phyloP scores from a whole-genome alignment of 2,113 vertebrate species.

The Cryptotis parvus region DNA sequence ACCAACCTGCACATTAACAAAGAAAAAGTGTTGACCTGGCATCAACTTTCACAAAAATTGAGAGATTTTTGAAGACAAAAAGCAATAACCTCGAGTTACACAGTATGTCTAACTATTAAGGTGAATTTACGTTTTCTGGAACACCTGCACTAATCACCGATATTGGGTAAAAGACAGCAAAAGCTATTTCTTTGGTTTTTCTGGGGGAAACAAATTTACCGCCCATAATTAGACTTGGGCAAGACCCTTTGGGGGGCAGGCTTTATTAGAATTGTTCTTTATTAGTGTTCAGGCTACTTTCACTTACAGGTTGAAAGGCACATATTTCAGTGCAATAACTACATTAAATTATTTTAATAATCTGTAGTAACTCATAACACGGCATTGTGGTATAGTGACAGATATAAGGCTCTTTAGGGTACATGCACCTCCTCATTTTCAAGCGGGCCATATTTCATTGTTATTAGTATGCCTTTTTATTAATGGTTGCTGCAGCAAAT shows the following conservation, averaged over 20 bases:
- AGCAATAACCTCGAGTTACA: slow-evolving; percentile 75
- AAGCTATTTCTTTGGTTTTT: slow-evolving; percentile 77
- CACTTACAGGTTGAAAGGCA: slow-evolving; percentile 56
- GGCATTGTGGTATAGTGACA: slow-evolving; percentile 66
- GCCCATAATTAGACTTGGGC: slow-evolving; percentile 82
- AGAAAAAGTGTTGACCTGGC: slow-evolving; percentile 8
- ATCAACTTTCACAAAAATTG: slow-evolving; percentile 58
- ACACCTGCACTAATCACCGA: slow-evolving; percentile 71
- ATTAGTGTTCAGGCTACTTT: slow-evolving; percentile 74
- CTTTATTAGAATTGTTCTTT: slow-evolving; percentile 72
- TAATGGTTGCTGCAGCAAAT: slow-evolving; percentile 76
- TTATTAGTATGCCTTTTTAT: slow-evolving; percentile 80
- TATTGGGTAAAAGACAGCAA: slow-evolving; percentile 57
- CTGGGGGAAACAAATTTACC: slow-evolving; percentile 82
- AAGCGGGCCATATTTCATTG: slow-evolving; percentile 81
- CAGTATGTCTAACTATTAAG: slow-evolving; percentile 62
- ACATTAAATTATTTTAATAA: slow-evolving; percentile 82
- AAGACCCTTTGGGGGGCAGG: slow-evolving; percentile 72
- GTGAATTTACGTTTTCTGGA: slow-evolving; percentile 68
- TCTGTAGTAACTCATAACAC: slow-evolving; percentile 72
- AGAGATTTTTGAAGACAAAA: slow-evolving; percentile 75
- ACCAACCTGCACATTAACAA: background rate
- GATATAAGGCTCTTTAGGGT: slow-evolving; percentile 74
- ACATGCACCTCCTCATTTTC: slow-evolving; percentile 73
- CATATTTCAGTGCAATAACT: slow-evolving; percentile 72